Conservation (phyloP, 2,888 invertebrate species). For the Cabera pusaria region DNA sequence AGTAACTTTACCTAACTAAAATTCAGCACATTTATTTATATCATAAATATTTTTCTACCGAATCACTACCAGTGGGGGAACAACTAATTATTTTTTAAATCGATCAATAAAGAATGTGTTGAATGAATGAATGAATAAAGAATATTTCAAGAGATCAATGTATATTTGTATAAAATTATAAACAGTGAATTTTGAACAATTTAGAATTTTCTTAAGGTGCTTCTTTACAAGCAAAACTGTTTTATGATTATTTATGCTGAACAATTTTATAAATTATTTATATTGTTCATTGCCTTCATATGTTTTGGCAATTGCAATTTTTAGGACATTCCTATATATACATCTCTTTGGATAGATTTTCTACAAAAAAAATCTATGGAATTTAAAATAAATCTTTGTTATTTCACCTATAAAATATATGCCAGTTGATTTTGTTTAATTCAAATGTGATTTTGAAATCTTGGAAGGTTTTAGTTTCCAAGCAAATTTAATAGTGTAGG, state of each 20-base stretch:
- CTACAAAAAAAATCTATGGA: no score
- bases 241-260: conserved; percentile 31
- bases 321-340: conserved; percentile 39
- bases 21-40: no score
- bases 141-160: conserved; percentile 2
- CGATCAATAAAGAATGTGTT: no score
- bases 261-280: conserved; percentile 28
- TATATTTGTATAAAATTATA: conserved; percentile 6
- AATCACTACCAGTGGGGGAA: conserved; percentile 15
- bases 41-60: conserved; percentile 16
- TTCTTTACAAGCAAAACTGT: conserved; percentile 21
- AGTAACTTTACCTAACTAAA: conserved; percentile 20
- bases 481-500: no score
- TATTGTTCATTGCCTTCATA: conserved; percentile 66
- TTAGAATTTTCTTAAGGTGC: conserved; percentile 15
- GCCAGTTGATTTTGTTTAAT: conserved; percentile 33
- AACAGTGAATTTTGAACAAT: conserved; percentile 13
- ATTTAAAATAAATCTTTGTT: no score
- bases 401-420: conserved; percentile 70
- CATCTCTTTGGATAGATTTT: conserved; percentile 41
- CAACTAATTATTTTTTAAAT: conserved; percentile 7
- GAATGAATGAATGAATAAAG: no score
- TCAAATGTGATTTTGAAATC: conserved; percentile 15
- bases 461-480: conserved; percentile 17
- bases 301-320: conserved; percentile 64